Evolutionary conservation across 2,797 vertebrate genomes (phyloP), one percentile per base, ranked within the genome.

Genomic region (Gadopsis bispinosus): DNA sequence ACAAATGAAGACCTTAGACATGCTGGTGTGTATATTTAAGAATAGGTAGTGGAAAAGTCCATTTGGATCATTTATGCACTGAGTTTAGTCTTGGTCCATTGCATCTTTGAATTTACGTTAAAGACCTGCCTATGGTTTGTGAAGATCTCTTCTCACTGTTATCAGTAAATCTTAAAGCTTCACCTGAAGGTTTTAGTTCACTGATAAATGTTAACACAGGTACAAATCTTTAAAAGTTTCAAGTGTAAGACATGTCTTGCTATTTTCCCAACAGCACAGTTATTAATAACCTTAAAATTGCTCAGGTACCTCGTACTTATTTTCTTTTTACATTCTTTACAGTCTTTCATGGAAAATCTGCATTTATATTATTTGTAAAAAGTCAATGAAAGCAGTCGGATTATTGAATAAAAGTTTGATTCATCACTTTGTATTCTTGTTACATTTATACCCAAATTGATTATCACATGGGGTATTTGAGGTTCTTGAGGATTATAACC

Each of bases 1-100:
- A 75, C 80, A 85, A 72, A 79, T 79, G 73, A 83, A 61, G 55
- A 69, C 48, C 60, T 58, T 45, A 48, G 60, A 48, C 68, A 11
- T 20, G 69, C 60, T 47, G 5, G 61, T 67, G 61, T 79, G 55
- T 68, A 13, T 69, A 41, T 83, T 83, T 60, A 77, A 69, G 69
- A 84, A 54, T 11, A 35, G 77, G 10, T 56, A 1, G 39, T 59
- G 70, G 58, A 69, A 69, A 51, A 41, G 26, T 66, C 58, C 69
- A 56, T 61, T 83, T 53, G 76, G 65, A 55, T 56, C 58, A 26
- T 13, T 68, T 54, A 53, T 41, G n/a, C 43, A 26, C 35, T 55
- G 16, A 31, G 10, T 48, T 61, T 35, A 77, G 31, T 54, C 62
- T 29, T n/a, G 59, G 60, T 75, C 31, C 13, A 5, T 29, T 69